Conservation (phyloP, 2,797 vertebrate species). For the Thunnus albacares region DNA sequence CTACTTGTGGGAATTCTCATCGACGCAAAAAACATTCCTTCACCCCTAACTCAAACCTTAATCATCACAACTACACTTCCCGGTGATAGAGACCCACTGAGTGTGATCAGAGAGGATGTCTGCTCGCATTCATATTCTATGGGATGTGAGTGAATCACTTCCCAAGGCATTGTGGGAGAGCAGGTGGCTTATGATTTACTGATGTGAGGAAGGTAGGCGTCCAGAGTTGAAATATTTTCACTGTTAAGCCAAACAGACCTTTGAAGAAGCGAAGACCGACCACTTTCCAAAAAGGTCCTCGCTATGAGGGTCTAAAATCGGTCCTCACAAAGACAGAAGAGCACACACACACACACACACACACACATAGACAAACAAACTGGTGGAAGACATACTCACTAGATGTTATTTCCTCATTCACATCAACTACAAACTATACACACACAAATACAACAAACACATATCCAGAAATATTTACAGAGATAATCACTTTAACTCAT, state of each 20-base stretch:
- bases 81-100: neutral
- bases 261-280: neutral
- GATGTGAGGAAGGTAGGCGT: neutral
- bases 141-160: neutral
- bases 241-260: neutral
- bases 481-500: conserved; percentile 3
- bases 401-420: neutral
- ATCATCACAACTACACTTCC: neutral
- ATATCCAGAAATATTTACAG: neutral
- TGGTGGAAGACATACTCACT: neutral
- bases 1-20: neutral
- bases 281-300: too few relatives aligned
- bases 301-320: too few relatives aligned
- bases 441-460: conserved; percentile 6
- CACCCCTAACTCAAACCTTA: too few relatives aligned
- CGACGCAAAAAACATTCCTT: too few relatives aligned
- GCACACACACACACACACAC: neutral
- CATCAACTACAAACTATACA: neutral
- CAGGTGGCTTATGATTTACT: neutral
- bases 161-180: conserved; percentile 2
- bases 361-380: neutral
- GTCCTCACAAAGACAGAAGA: neutral
- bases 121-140: neutral
- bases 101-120: neutral
- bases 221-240: neutral